Evolutionary conservation across 2,113 vertebrate species (phyloP), one percentile per base, ranked within the genome.

Genomic region (Cochlearius cochlearius): DNA sequence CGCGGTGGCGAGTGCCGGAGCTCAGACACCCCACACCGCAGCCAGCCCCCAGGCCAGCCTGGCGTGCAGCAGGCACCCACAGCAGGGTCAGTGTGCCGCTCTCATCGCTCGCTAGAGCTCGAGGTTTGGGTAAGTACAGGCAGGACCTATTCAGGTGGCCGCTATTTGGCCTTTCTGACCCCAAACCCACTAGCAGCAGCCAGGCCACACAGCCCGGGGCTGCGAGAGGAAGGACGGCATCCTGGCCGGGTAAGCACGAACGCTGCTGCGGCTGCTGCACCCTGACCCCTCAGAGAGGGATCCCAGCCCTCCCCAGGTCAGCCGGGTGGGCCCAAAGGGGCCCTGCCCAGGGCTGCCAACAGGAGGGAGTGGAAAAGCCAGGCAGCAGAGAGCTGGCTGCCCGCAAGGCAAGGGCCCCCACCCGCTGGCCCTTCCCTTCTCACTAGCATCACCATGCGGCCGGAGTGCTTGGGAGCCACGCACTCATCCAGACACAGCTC

Each of bases 261-360:
- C 0, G 1, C n/a, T 36, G 55, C 63, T 1, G 2, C 0, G 0
- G 59, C 34, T 36, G 78, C 56, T 80, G 56, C 0, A 1, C 62
- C 39, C 79, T n/a, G 74, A 66, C 56, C 38, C 39, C 0, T 2
- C 63, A 10, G 63, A 1, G 6, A 76, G 29, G 59, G 85, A 50
- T 4, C 58, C 0, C 6, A 91, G 43, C 7, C 19, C 32, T 32
- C 30, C n/a, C 15, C 2, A 18, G n/a, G n/a, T 34, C 19, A 68
- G 79, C 15, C 3, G 26, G 55, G 34, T 66, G 71, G 58, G 58
- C 58, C 21, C 3, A 5, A 23, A 45, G 21, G 64, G 41, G 21
- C 41, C 41, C 30, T 47, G 64, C 32, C 43, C 64, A 5, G 43
- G 66, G 22, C 43, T 68, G 66, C 15, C 63, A n/a, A n/a, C 21